Evolutionary conservation across 2,113 vertebrate species (phyloP).

Genomic region (Seriola aureovittata): DNA sequence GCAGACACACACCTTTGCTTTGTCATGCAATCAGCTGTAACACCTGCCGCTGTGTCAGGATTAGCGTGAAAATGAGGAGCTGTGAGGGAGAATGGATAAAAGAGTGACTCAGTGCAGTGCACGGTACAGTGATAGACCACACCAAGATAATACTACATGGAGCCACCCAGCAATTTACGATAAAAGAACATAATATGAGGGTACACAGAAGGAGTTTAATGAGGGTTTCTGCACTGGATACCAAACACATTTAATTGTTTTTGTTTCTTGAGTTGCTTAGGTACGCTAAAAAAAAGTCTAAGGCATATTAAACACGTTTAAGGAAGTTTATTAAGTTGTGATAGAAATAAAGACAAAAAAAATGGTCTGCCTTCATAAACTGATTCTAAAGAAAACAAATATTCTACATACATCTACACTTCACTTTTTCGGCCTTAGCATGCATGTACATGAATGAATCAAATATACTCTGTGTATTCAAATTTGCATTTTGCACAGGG

Average conservation of each 20-base stretch:
- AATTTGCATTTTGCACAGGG: background rate
- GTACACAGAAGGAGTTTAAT: background rate
- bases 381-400: background rate
- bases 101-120: background rate
- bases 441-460: background rate
- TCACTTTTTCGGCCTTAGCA: background rate
- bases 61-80: slow-evolving; percentile 14
- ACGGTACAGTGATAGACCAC: background rate
- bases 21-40: slow-evolving; percentile 3
- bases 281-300: background rate
- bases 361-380: too few species aligned
- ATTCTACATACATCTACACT: background rate
- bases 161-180: background rate
- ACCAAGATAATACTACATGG: slow-evolving; percentile 7
- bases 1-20: background rate
- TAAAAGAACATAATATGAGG: background rate
- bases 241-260: background rate
- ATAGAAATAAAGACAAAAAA: background rate
- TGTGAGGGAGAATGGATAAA: slow-evolving; percentile 10
- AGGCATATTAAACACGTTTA: background rate
- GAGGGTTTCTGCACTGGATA: background rate
- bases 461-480: background rate
- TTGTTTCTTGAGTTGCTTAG: background rate
- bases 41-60: slow-evolving; percentile 13
- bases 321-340: too few species aligned